Percentiles rank a stretch among this genome's conserved stretches.
Conservation (phyloP, 2,113 vertebrate genomes). For the Oryzias melastigma region DNA sequence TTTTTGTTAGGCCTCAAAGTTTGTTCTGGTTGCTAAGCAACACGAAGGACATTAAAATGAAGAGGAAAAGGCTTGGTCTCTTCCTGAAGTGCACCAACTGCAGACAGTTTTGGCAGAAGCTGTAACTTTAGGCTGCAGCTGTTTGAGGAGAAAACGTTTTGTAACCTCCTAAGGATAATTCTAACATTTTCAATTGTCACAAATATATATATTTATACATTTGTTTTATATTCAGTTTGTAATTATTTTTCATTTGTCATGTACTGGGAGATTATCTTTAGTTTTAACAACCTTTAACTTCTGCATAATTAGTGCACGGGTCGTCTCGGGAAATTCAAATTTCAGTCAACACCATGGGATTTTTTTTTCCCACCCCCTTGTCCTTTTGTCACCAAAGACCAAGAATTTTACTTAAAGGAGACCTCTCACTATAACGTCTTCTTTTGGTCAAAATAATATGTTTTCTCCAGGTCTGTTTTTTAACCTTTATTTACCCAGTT, state of each 20-base stretch:
- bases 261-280: no score
- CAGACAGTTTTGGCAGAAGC: conserved; percentile 42
- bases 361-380: background rate
- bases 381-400: no score
- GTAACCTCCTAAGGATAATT: background rate
- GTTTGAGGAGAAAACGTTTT: conserved; percentile 30
- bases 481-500: no score
- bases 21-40: conserved; percentile 65
- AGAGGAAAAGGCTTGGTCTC: conserved; percentile 71
- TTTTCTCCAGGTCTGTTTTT: no score
- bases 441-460: background rate
- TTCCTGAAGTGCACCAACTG: conserved; percentile 55
- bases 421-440: conserved; percentile 4
- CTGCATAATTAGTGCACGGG: no score
- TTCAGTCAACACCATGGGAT: background rate
- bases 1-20: conserved; percentile 8
- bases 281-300: no score
- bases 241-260: no score
- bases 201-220: background rate
- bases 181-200: conserved; percentile 1
- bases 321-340: background rate
- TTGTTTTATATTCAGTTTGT: no score
- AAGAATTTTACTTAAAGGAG: no score
- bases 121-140: conserved; percentile 30
- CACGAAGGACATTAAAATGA: conserved; percentile 58